These are phyloP conservation scores for Pluvialis apricaria DNA, from an alignment of 2,113 vertebrate genomes.

Conservation along the genomic window DNA sequence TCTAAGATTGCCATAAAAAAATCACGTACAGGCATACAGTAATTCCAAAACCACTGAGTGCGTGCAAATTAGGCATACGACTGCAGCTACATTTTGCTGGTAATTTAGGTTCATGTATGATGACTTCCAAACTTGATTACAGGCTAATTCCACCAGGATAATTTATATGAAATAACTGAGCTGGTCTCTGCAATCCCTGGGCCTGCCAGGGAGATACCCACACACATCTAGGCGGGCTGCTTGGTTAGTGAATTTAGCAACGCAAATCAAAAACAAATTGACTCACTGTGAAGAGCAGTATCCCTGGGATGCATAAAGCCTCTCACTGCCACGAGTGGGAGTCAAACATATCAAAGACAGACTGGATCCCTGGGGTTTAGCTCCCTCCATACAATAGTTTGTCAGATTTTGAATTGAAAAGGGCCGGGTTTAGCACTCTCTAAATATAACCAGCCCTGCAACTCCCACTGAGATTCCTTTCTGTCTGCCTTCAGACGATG, in stretches of 20 bases:
- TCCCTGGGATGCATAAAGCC: neutral
- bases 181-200: neutral
- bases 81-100: neutral
- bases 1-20: neutral
- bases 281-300: neutral
- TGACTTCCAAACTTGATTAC: neutral
- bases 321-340: slow-evolving; percentile 32
- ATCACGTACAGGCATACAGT: neutral
- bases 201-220: neutral
- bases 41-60: neutral
- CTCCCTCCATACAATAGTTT: slow-evolving; percentile 42
- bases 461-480: slow-evolving; percentile 62
- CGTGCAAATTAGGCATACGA: neutral
- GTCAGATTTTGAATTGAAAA: slow-evolving; percentile 40
- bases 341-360: neutral
- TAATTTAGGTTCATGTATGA: neutral
- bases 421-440: slow-evolving; percentile 32
- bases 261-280: neutral
- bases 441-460: slow-evolving; percentile 52
- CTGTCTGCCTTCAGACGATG: slow-evolving; percentile 47
- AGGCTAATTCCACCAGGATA: neutral
- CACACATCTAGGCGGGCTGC: neutral
- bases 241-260: neutral
- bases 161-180: neutral
- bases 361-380: neutral